These are phyloP conservation scores for Agriopis marginaria DNA, from an alignment of 2,888 invertebrate species.

Conservation along the genomic window DNA sequence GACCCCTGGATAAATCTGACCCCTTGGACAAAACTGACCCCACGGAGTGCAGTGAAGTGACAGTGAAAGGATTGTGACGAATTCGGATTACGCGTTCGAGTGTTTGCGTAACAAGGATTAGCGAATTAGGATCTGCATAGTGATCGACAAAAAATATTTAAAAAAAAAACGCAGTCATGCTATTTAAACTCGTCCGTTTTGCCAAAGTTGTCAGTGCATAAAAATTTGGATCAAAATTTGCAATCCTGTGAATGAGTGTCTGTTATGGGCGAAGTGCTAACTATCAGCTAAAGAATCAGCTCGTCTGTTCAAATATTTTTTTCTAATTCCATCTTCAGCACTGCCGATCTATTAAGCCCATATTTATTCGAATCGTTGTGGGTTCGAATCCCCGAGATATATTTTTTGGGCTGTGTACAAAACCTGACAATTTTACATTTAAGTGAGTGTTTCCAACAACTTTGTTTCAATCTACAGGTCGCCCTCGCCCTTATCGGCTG, in stretches of 20 bases:
- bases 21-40: slow-evolving; percentile 13
- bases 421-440: not conserved
- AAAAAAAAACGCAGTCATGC: not conserved
- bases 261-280: not conserved
- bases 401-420: not conserved
- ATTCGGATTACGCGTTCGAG: slow-evolving; percentile 27
- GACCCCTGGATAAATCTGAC: slow-evolving; percentile 23
- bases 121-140: slow-evolving; percentile 37
- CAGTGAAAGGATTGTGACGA: slow-evolving; percentile 45
- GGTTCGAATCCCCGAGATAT: not conserved
- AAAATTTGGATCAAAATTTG: not conserved
- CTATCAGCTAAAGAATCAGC: not conserved
- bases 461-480: slow-evolving; percentile 63
- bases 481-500: slow-evolving; percentile 92
- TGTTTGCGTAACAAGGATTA: slow-evolving; percentile 27
- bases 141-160: not conserved
- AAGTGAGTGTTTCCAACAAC: not conserved
- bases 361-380: not conserved
- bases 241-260: not conserved
- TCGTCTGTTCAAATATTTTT: slow-evolving; percentile 24
- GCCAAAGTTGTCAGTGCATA: not conserved
- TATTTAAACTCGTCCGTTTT: not conserved
- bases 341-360: not conserved
- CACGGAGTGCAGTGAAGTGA: slow-evolving; percentile 77
- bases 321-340: not conserved